These are phyloP conservation scores for Leptinotarsa tumamoca DNA, from an alignment of 2,888 invertebrate genomes.

Conservation along the genomic window DNA sequence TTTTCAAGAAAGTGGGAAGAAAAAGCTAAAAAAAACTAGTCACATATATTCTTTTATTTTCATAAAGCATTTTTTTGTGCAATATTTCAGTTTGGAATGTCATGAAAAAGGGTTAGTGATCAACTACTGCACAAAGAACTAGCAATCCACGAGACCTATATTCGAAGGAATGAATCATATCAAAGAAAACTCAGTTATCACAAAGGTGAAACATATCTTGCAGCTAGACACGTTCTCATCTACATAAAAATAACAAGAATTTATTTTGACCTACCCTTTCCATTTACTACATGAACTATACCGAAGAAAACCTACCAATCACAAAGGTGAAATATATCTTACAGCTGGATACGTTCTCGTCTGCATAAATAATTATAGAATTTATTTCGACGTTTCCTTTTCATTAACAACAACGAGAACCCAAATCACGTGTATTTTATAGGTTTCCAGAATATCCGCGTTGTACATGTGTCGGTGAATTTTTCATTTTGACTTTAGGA, in stretches of 20 bases:
- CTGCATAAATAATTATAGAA: not conserved
- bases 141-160: not conserved
- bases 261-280: not conserved
- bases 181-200: not conserved
- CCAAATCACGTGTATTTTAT: not conserved
- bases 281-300: not conserved
- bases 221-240: not conserved
- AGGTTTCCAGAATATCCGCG: not conserved
- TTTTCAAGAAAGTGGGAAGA: no score
- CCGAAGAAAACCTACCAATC: not conserved
- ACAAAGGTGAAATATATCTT: not conserved
- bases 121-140: not conserved
- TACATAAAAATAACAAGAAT: not conserved
- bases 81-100: no score
- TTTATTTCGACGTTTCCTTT: not conserved
- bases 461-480: not conserved
- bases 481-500: no score
- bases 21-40: no score
- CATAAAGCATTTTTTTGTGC: no score
- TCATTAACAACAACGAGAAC: not conserved
- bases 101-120: no score
- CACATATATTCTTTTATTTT: no score
- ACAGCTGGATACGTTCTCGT: not conserved
- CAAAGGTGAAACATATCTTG: not conserved
- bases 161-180: not conserved